Evolutionary conservation across 2,797 vertebrate species (phyloP).

Genomic region (Thripadectes ignobilis): DNA sequence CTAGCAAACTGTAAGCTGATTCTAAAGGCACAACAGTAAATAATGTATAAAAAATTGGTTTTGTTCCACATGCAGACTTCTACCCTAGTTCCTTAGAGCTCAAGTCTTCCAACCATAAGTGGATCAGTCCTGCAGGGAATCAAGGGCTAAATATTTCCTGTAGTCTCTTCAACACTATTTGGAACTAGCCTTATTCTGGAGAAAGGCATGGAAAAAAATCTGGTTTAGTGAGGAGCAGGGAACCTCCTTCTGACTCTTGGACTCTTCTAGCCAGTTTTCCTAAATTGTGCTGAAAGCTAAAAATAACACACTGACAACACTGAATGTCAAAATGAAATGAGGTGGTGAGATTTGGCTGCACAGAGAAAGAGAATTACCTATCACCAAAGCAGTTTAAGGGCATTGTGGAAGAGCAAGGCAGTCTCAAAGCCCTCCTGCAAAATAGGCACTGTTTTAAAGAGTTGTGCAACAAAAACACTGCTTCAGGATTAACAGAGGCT

Average conservation of each 20-base stretch:
- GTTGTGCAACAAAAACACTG: not conserved
- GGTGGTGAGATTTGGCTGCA: not conserved
- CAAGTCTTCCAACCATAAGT: not conserved
- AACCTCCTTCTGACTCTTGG: not conserved
- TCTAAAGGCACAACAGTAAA: not conserved
- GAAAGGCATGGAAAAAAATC: not conserved
- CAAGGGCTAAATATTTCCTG: not conserved
- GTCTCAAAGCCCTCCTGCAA: not conserved
- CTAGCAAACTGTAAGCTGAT: not conserved
- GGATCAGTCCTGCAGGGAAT: not conserved
- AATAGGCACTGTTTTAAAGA: not conserved
- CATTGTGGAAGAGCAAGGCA: not conserved
- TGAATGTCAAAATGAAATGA: not conserved
- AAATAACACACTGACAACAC: not conserved
- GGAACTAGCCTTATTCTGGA: not conserved
- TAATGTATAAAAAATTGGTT: not conserved
- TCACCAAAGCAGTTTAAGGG: not conserved
- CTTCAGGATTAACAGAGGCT: not conserved
- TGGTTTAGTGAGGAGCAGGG: not conserved
- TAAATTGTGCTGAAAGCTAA: slow-evolving; percentile 9
- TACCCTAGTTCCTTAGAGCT: not conserved
- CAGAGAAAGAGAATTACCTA: not conserved
- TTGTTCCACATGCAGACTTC: not conserved
- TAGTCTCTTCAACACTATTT: not conserved
- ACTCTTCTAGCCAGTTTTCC: not conserved